A percentile compares a stretch with the other conserved stretches of the same genome.
phyloP scores from a whole-genome alignment of 2,113 vertebrate genomes.

The Pycnonotus jocosus region DNA sequence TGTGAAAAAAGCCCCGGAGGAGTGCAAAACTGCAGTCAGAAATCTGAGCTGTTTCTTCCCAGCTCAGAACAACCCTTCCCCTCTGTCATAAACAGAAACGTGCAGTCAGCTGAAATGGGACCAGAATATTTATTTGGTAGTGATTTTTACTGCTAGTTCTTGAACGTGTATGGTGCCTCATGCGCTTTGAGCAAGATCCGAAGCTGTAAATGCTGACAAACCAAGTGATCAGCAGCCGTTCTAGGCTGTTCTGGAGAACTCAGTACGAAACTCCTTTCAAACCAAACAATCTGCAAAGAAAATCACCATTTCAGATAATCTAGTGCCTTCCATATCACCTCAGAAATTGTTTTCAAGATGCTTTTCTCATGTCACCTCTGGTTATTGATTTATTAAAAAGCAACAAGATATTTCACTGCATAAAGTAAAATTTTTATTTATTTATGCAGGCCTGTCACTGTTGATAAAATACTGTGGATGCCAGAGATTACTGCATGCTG shows the following conservation, averaged over 20 bases:
- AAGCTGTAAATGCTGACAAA: conserved; percentile 12
- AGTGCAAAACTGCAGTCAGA: neutral
- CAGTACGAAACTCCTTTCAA: neutral
- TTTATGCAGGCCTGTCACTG: conserved; percentile 28
- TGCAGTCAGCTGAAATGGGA: conserved; percentile 7
- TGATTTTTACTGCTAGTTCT: neutral
- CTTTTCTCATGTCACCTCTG: neutral
- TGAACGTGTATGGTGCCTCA: neutral
- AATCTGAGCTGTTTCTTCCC: neutral
- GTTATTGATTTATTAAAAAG: conserved; percentile 54
- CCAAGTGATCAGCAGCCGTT: neutral
- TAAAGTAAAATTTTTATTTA: conserved; percentile 31
- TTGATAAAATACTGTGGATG: conserved; percentile 15
- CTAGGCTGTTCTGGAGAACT: conserved; percentile 4
- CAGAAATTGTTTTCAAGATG: neutral
- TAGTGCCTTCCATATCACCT: neutral
- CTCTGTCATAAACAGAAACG: conserved; percentile 14
- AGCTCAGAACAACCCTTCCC: neutral
- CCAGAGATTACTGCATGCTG: neutral
- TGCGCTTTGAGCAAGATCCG: neutral
- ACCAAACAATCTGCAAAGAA: conserved; percentile 31
- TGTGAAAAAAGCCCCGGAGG: too few relatives aligned
- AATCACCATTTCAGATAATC: conserved; percentile 33
- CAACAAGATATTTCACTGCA: conserved; percentile 13
- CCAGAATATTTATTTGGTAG: conserved; percentile 2